Conservation (phyloP, 2,113 vertebrate species). For the Phainopepla nitens region DNA sequence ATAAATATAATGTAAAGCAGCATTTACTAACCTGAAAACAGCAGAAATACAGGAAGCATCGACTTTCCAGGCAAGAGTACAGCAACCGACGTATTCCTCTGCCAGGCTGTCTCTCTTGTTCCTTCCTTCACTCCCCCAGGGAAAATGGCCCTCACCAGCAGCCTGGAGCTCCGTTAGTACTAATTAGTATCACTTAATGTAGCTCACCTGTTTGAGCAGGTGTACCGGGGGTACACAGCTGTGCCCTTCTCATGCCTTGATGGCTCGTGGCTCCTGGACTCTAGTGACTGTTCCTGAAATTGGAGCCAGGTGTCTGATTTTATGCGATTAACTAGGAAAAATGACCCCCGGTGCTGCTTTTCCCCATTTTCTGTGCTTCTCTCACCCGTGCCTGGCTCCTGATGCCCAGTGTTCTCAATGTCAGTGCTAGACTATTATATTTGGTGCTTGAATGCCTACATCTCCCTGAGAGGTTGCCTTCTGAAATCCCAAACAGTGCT, state of each 20-base stretch:
- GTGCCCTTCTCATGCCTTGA: background rate
- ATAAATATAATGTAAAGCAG: background rate
- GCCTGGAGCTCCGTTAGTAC: background rate
- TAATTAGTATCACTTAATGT: background rate
- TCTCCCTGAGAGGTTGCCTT: background rate
- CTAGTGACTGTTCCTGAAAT: background rate
- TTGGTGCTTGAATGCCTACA: background rate
- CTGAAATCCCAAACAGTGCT: background rate
- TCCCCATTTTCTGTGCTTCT: background rate
- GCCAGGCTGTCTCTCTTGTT: background rate
- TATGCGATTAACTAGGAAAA: background rate
- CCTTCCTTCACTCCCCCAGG: background rate
- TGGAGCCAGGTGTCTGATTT: background rate
- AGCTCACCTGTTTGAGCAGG: background rate
- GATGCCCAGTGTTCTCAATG: background rate
- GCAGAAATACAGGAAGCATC: background rate
- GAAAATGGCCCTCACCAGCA: background rate
- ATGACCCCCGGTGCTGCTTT: background rate
- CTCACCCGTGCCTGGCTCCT: fast-evolving
- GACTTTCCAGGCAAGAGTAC: background rate
- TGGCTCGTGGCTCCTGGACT: background rate
- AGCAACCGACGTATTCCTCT: background rate
- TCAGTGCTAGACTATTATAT: background rate
- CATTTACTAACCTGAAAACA: background rate
- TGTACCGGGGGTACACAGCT: background rate